These are phyloP conservation scores for Lordiphosa clarofinis DNA, from an alignment of 1,140 invertebrate genomes.

Conservation along the genomic window DNA sequence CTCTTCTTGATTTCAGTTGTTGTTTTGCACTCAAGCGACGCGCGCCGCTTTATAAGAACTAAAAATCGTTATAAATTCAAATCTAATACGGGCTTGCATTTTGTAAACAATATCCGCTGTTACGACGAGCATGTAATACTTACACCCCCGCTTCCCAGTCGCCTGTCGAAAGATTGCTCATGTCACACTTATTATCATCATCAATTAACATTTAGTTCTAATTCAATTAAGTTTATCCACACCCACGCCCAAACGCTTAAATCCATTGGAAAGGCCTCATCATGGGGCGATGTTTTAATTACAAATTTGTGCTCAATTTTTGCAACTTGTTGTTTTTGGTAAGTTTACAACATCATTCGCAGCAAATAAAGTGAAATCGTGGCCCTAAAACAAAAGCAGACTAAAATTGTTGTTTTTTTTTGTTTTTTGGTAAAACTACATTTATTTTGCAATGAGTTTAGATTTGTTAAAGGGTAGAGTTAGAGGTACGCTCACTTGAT, in stretches of 20 bases:
- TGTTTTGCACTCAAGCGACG: constrained; percentile 34
- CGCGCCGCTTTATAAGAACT: constrained; percentile 18
- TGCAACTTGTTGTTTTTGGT: constrained; percentile 76
- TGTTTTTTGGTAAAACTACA: constrained; percentile 26
- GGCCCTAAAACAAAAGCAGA: constrained; percentile 29
- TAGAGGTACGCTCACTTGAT: not conserved
- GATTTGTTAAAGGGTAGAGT: constrained; percentile 10
- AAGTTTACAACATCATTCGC: constrained; percentile 28
- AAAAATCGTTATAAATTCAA: constrained; percentile 23
- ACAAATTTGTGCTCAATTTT: constrained; percentile 70
- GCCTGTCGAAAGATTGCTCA: constrained; percentile 10
- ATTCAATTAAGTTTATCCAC: constrained; percentile 28
- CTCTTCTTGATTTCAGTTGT: constrained; percentile 26
- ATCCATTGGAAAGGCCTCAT: not conserved
- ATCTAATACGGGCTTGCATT: not conserved
- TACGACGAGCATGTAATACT: constrained; percentile 20
- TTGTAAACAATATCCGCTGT: not conserved
- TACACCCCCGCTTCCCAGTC: not conserved
- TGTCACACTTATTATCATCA: constrained; percentile 3
- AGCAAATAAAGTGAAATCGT: constrained; percentile 39
- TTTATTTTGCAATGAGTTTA: constrained; percentile 19
- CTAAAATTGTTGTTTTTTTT: constrained; percentile 18
- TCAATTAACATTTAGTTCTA: constrained; percentile 18
- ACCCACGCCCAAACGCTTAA: constrained; percentile 7
- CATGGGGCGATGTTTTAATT: constrained; percentile 62